Evolutionary conservation across 1,140 invertebrate genomes (phyloP), one percentile per base, ranked within the genome.

Genomic region (Aradophagus sp.): DNA sequence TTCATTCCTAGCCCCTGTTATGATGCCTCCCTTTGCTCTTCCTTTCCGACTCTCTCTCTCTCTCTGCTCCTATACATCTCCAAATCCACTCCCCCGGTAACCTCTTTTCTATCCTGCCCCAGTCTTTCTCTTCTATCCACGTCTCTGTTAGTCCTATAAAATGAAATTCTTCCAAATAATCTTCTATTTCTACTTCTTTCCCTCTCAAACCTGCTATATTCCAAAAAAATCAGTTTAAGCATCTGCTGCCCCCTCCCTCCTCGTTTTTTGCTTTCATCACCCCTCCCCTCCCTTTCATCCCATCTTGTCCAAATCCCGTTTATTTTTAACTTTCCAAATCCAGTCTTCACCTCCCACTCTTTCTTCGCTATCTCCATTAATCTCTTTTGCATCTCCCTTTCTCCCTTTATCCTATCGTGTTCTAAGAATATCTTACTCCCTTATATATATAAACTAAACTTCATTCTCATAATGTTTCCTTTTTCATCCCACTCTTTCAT

Each of bases 361-460:
- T 17, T 0, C n/a, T 36, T 50, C 6, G 27, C 36, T 10, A 2
- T 34, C 8, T 17, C 17, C 6, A n/a, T 12, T 31, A 52, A 31
- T 8, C 6, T 35, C 12, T 26, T 62, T 10, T 52, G 45, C 10
- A 34, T 20, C 5, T 42, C 45, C 13, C 44, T 23, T 12, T 61
- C 38, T 20, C 42, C 36, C 12, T 48, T 45, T 17, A 38, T 61
- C 19, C 36, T 50, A 19, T 61, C 45, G 16, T 58, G 42, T 12
- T 59, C 42, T 5, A 47, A 38, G 16, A 8, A 59, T 1, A 45
- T 15, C 2, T 29, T 44, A 0, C 20, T 16, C 45, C 44, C 13
- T 11, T 45, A 5, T 8, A 23, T 4, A 23, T 23, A n/a, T 3
- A 42, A 19, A 6, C 14, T 44, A 5, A 1, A 17, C 35, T 56